A percentile compares a stretch with the other conserved stretches of the same genome.
Conservation (phyloP, 2,113 vertebrate genomes). For the Chaetura pelagica region DNA sequence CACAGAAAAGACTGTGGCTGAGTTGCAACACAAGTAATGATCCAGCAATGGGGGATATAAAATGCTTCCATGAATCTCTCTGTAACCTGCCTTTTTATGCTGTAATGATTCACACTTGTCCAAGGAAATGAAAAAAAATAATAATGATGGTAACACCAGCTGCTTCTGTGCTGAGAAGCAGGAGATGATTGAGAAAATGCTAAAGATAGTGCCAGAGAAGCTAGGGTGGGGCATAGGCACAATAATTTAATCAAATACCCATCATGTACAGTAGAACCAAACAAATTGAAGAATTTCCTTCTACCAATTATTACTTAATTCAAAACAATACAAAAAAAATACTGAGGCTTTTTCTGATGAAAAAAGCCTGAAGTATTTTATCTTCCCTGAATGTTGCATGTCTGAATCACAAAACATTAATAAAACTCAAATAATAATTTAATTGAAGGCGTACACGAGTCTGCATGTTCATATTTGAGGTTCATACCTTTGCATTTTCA, state of each 20-base stretch:
- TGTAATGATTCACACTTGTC: neutral
- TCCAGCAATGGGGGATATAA: neutral
- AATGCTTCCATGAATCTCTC: neutral
- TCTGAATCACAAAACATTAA: neutral
- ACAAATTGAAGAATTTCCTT: slow-evolving; percentile 3
- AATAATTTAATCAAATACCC: slow-evolving; percentile 26
- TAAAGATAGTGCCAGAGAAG: neutral
- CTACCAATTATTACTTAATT: neutral
- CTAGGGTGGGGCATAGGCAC: neutral
- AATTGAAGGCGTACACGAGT: fast-evolving
- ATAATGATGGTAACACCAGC: neutral
- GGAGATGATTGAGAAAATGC: slow-evolving; percentile 4
- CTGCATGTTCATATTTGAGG: no score
- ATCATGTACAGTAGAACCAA: neutral
- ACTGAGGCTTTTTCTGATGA: neutral
- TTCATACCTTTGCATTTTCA: neutral
- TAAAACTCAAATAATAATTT: neutral
- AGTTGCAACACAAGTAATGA: neutral
- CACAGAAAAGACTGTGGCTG: neutral
- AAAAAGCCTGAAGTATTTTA: neutral
- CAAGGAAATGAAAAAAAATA: neutral
- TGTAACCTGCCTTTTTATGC: neutral
- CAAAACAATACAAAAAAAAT: neutral
- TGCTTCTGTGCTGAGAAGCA: slow-evolving; percentile 6
- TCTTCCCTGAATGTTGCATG: neutral